Evolutionary conservation across 1,140 invertebrate species (phyloP).

Genomic region (Latrodectus geometricus): DNA sequence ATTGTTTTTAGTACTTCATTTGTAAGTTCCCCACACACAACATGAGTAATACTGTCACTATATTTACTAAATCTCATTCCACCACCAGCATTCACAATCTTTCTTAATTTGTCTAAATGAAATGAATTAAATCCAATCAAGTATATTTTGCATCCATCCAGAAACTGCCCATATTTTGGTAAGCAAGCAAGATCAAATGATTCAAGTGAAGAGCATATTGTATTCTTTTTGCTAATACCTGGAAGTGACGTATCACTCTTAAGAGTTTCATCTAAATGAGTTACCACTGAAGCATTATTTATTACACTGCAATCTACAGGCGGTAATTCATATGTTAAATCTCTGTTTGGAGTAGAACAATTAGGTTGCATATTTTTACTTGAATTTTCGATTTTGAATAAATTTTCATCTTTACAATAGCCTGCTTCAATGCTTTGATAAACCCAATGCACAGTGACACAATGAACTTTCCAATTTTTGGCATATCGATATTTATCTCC

Average conservation of each 20-base stretch:
- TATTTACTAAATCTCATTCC: slow-evolving; percentile 83
- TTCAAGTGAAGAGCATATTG: slow-evolving; percentile 38
- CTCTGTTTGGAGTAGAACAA: slow-evolving; percentile 72
- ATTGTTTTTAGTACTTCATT: slow-evolving; percentile 66
- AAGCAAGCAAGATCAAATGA: slow-evolving; percentile 66
- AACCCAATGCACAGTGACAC: slow-evolving; percentile 81
- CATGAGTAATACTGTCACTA: slow-evolving; percentile 82
- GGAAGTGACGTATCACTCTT: slow-evolving; percentile 16
- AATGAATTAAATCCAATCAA: slow-evolving; percentile 75
- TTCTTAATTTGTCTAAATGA: slow-evolving; percentile 80
- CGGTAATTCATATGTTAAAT: slow-evolving; percentile 72
- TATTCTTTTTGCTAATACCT: slow-evolving; percentile 55
- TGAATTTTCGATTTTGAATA: slow-evolving; percentile 71
- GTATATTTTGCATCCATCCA: slow-evolving; percentile 84
- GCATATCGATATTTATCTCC: slow-evolving; percentile 87
- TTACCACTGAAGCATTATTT: slow-evolving; percentile 14
- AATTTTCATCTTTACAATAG: slow-evolving; percentile 77
- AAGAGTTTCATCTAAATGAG: slow-evolving; percentile 66
- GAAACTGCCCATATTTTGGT: slow-evolving; percentile 80
- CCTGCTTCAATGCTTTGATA: slow-evolving; percentile 80
- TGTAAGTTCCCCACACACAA: slow-evolving; percentile 76
- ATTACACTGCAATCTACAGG: slow-evolving; percentile 64
- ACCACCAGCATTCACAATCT: slow-evolving; percentile 82
- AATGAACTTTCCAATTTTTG: slow-evolving; percentile 79
- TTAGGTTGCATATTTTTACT: slow-evolving; percentile 1